phyloP scores from a whole-genome alignment of 1,140 invertebrate genomes.

The Saxidomus purpurata region DNA sequence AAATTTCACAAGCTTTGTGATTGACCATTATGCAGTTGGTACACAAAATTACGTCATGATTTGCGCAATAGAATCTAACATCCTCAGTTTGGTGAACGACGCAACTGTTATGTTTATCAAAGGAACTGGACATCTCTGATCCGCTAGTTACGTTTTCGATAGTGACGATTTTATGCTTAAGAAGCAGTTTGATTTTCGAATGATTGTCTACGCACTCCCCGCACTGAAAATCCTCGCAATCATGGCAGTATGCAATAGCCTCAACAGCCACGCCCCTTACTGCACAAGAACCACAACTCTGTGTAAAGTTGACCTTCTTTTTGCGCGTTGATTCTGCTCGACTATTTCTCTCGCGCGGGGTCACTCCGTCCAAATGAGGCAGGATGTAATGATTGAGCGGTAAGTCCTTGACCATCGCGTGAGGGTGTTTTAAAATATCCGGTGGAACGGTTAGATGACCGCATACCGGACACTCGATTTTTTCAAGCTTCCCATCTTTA shows the following conservation, averaged over 20 bases:
- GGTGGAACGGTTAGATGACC: conserved; percentile 30
- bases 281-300: conserved; percentile 43
- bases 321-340: neutral
- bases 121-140: neutral
- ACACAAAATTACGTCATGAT: conserved; percentile 57
- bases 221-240: conserved; percentile 61
- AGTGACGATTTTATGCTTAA: conserved; percentile 15
- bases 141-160: conserved; percentile 45
- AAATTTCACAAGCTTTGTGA: conserved; percentile 60
- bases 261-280: conserved; percentile 24
- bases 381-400: conserved; percentile 59
- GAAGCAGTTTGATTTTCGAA: conserved; percentile 34
- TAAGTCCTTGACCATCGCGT: conserved; percentile 58
- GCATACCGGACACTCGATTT: conserved; percentile 58
- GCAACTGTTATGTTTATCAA: conserved; percentile 57
- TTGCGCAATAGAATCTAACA: conserved; percentile 30
- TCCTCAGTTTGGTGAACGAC: conserved; percentile 42
- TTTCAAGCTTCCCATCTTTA: conserved; percentile 36
- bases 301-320: conserved; percentile 41
- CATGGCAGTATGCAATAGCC: conserved; percentile 46
- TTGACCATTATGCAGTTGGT: conserved; percentile 39
- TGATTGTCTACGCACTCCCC: conserved; percentile 43
- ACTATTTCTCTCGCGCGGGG: neutral
- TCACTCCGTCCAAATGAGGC: conserved; percentile 22
- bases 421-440: conserved; percentile 45